Conservation (phyloP, 2,797 vertebrate genomes). For the Rhinella marina region DNA sequence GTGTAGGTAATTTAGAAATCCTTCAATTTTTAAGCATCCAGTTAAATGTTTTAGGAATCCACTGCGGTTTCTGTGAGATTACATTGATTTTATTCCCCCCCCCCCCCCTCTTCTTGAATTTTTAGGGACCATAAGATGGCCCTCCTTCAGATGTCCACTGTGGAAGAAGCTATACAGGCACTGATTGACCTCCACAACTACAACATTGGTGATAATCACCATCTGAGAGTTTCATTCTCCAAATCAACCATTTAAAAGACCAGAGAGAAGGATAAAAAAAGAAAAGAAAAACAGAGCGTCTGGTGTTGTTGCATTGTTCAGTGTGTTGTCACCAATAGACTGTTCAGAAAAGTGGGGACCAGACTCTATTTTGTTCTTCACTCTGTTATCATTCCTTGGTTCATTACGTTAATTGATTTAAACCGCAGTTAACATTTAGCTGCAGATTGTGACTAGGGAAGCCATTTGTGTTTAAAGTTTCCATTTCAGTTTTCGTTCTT, state of each 20-base stretch:
- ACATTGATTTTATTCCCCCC: background rate
- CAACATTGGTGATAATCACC: conserved; percentile 95
- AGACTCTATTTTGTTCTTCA: conserved; percentile 80
- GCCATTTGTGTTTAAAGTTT: conserved; percentile 76
- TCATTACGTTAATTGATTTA: conserved; percentile 69
- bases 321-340: conserved; percentile 77
- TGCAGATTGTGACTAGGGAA: conserved; percentile 76
- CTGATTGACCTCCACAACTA: conserved; percentile 98
- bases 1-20: too few species aligned
- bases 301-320: conserved; percentile 76
- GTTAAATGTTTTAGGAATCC: too few species aligned
- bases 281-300: conserved; percentile 64
- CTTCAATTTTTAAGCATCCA: too few species aligned
- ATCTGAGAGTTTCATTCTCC: conserved; percentile 97
- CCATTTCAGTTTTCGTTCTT: conserved; percentile 68
- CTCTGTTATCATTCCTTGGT: conserved; percentile 82
- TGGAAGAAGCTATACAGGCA: conserved; percentile 95
- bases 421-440: conserved; percentile 71
- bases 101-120: too few species aligned
- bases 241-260: conserved; percentile 90
- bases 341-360: conserved; percentile 85
- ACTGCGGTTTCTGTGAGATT: background rate
- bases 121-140: conserved; percentile 98
- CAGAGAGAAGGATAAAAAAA: background rate
- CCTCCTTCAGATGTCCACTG: conserved; percentile 94